These are phyloP conservation scores for Drosophila nigritarsus DNA, from an alignment of 2,888 invertebrate genomes.

Conservation along the genomic window DNA sequence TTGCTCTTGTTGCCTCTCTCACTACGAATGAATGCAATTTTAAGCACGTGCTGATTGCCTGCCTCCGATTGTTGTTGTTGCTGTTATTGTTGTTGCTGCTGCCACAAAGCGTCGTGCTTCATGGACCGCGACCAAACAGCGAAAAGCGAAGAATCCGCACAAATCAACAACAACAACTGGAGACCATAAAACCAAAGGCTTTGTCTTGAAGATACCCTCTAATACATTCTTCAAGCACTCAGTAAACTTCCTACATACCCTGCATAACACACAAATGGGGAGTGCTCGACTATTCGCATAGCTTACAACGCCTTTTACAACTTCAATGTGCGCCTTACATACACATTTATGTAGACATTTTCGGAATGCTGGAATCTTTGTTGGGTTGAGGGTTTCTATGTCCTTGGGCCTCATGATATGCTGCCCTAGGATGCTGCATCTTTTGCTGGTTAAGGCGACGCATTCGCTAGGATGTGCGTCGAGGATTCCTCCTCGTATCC, in stretches of 20 bases:
- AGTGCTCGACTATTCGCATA: background rate
- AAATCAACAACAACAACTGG: constrained; percentile 6
- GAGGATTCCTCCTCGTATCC: no score
- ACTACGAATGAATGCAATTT: constrained; percentile 67
- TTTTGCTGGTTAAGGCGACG: no score
- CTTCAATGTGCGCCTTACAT: no score
- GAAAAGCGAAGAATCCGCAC: constrained; percentile 41
- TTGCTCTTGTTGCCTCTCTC: constrained; percentile 15
- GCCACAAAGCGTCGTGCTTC: constrained; percentile 61
- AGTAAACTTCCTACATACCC: background rate
- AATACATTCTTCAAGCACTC: background rate
- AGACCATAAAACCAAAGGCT: background rate
- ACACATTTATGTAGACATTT: no score
- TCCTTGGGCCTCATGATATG: no score
- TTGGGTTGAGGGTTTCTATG: no score
- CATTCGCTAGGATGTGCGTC: no score
- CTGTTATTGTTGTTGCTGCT: constrained; percentile 8
- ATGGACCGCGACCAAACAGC: constrained; percentile 68
- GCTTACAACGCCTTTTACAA: background rate
- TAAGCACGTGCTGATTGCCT: constrained; percentile 67
- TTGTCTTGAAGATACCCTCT: constrained; percentile 8
- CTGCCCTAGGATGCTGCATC: no score
- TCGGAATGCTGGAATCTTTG: no score
- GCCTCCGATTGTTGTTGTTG: constrained; percentile 11
- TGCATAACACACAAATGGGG: background rate